Evolutionary conservation across 1,140 invertebrate genomes (phyloP).

Genomic region (Papilio aristodemus): DNA sequence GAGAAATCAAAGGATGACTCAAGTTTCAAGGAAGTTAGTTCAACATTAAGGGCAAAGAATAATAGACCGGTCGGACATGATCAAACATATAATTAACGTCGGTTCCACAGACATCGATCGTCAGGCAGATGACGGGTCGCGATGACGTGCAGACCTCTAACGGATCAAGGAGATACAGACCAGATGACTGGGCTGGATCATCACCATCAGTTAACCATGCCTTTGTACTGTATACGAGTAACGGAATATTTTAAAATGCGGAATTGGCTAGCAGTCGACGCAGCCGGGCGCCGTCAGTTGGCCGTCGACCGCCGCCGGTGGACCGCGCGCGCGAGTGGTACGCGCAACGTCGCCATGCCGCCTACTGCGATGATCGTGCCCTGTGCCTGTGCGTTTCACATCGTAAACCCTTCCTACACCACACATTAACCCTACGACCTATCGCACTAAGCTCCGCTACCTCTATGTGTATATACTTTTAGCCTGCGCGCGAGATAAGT

Average conservation of each 20-base stretch:
- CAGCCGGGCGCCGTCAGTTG: conserved; percentile 61
- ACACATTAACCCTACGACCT: not conserved
- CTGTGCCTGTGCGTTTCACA: conserved; percentile 57
- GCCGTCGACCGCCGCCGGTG: conserved; percentile 67
- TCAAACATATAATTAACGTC: conserved; percentile 13
- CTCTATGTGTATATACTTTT: not conserved
- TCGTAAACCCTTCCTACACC: conserved; percentile 27
- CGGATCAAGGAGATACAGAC: conserved; percentile 44
- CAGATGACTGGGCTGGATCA: conserved; percentile 44
- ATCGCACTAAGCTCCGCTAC: not conserved
- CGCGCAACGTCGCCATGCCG: conserved; percentile 63
- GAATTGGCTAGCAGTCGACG: conserved; percentile 71
- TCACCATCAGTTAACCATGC: conserved; percentile 50
- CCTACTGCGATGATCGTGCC: conserved; percentile 76
- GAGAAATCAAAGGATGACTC: conserved; percentile 26
- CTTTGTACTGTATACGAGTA: conserved; percentile 64
- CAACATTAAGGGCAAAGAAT: conserved; percentile 17
- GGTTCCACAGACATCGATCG: conserved; percentile 22
- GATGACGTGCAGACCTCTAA: conserved; percentile 34
- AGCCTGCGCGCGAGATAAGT: conserved; percentile 40
- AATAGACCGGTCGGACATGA: conserved; percentile 5
- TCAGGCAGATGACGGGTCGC: conserved; percentile 29
- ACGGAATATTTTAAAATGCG: conserved; percentile 76
- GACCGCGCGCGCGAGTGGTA: conserved; percentile 67
- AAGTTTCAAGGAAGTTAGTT: conserved; percentile 28